phyloP scores from a whole-genome alignment of 1,140 invertebrate genomes.

The Trichonephila clavipes region DNA sequence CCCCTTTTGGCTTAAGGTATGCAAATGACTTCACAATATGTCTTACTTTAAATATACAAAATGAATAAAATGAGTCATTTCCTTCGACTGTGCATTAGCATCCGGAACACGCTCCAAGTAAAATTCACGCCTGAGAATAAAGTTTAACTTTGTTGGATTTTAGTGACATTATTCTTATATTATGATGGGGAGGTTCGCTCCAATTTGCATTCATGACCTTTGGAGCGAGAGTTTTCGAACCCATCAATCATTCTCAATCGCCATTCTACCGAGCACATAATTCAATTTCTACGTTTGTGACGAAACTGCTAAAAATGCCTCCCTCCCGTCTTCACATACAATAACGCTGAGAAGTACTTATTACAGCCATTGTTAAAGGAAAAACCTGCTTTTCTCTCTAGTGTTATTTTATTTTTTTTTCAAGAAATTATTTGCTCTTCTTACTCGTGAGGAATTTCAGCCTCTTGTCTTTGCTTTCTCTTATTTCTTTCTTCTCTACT shows the following conservation, averaged over 20 bases:
- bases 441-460: slow-evolving; percentile 36
- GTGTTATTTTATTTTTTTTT: slow-evolving; percentile 10
- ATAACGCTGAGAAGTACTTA: slow-evolving; percentile 7
- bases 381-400: slow-evolving; percentile 8
- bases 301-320: slow-evolving; percentile 64
- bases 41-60: not conserved
- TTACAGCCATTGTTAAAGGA: slow-evolving; percentile 66
- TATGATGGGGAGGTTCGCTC: slow-evolving; percentile 33
- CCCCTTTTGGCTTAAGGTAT: not conserved
- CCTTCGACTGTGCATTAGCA: not conserved
- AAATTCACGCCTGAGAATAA: slow-evolving; percentile 40
- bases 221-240: slow-evolving; percentile 62
- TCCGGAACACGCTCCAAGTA: slow-evolving; percentile 9
- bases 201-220: slow-evolving; percentile 73
- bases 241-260: slow-evolving; percentile 73
- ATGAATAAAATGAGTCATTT: slow-evolving; percentile 13
- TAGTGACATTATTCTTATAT: slow-evolving; percentile 62
- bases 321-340: not conserved
- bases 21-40: not conserved
- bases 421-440: not conserved
- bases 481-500: slow-evolving; percentile 30
- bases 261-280: slow-evolving; percentile 44
- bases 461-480: slow-evolving; percentile 1
- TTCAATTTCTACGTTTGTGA: slow-evolving; percentile 70
- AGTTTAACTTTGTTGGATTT: slow-evolving; percentile 48